Percentiles rank a stretch among this genome's conserved stretches.
Evolutionary conservation across 2,888 invertebrate species (phyloP).

Genomic region (Apoderus coryli): DNA sequence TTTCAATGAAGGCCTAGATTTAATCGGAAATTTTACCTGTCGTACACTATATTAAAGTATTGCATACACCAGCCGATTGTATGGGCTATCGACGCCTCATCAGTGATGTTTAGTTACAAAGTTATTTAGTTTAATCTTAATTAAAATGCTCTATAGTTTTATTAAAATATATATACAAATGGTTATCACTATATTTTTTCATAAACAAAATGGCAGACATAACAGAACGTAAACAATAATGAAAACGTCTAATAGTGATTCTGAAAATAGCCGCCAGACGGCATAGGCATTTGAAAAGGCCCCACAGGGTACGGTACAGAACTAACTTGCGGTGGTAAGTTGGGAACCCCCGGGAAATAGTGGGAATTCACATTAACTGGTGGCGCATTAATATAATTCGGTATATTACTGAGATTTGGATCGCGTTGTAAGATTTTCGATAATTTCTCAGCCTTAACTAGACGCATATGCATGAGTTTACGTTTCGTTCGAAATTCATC

Average conservation of each 20-base stretch:
- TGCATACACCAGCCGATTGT: too few relatives aligned
- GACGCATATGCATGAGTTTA: slow-evolving; percentile 62
- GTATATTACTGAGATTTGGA: slow-evolving; percentile 24
- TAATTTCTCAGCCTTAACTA: slow-evolving; percentile 91
- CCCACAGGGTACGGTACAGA: slow-evolving; percentile 54
- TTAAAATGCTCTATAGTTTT: too few relatives aligned
- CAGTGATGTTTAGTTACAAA: too few relatives aligned
- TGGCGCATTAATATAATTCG: slow-evolving; percentile 30
- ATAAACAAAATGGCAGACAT: too few relatives aligned
- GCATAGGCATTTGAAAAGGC: slow-evolving; percentile 68
- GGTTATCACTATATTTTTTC: too few relatives aligned
- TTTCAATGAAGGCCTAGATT: too few relatives aligned
- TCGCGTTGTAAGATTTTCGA: slow-evolving; percentile 46
- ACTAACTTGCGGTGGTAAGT: slow-evolving; percentile 21
- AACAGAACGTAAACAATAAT: neutral
- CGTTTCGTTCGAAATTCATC: slow-evolving; percentile 68
- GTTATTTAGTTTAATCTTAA: too few relatives aligned
- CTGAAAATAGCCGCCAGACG: slow-evolving; percentile 33
- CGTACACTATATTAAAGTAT: too few relatives aligned
- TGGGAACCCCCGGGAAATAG: slow-evolving; percentile 35
- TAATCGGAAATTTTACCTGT: too few relatives aligned
- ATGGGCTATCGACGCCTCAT: too few relatives aligned
- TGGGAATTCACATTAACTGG: slow-evolving; percentile 28
- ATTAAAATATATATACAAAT: too few relatives aligned
- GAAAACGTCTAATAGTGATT: slow-evolving; percentile 24